Evolutionary conservation across 1,140 invertebrate genomes (phyloP).

Genomic region (Saccostrea echinata): DNA sequence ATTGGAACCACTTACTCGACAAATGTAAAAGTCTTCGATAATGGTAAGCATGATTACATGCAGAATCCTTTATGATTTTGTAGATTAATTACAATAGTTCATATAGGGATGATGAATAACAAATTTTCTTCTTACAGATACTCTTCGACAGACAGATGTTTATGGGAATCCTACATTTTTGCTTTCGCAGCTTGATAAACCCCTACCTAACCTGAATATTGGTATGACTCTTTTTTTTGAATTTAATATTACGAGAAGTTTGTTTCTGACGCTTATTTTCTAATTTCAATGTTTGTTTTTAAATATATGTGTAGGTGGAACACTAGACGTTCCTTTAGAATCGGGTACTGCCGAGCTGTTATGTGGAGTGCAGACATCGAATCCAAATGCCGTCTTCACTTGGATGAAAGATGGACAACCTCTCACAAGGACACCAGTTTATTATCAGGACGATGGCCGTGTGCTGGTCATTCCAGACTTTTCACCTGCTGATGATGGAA

Average conservation of each 20-base stretch:
- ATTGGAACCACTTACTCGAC: neutral
- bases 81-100: too few species aligned
- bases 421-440: neutral
- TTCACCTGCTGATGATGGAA: neutral
- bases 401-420: constrained; percentile 3
- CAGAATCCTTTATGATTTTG: too few species aligned
- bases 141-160: neutral
- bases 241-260: too few species aligned
- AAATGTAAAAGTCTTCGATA: neutral
- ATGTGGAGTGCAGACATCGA: neutral
- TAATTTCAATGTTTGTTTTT: too few species aligned
- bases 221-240: too few species aligned
- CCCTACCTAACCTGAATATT: neutral
- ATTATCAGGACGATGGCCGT: neutral
- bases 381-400: neutral
- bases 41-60: neutral
- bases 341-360: neutral
- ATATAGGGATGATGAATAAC: too few species aligned
- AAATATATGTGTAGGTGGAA: neutral
- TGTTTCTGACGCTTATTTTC: too few species aligned
- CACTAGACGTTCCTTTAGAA: neutral
- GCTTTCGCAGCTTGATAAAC: neutral
- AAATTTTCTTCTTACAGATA: neutral
- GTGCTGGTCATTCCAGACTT: neutral
- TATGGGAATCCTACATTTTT: neutral